Conservation (phyloP, 2,888 invertebrate genomes). For the Eupithecia centaureata region DNA sequence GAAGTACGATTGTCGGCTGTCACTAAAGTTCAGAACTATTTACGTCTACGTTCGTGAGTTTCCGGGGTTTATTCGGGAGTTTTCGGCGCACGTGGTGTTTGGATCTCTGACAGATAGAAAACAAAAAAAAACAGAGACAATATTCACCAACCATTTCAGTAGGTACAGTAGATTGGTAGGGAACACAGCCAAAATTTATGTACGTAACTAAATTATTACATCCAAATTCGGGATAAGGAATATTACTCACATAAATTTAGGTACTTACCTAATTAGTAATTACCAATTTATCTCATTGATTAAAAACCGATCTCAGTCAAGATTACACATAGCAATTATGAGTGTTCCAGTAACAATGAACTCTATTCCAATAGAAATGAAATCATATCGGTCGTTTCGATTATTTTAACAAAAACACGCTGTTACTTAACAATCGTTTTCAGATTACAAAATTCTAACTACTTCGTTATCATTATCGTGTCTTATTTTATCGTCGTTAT, state of each 20-base stretch:
- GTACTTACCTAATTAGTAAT: background rate
- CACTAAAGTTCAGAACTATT: slow-evolving; percentile 72
- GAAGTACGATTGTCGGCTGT: slow-evolving; percentile 58
- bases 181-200: too few species aligned
- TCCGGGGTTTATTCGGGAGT: slow-evolving; percentile 61
- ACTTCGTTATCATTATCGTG: slow-evolving; percentile 10
- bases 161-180: background rate
- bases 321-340: background rate
- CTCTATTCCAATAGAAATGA: background rate
- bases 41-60: slow-evolving; percentile 65
- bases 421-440: background rate
- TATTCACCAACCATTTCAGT: background rate
- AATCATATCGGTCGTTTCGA: background rate
- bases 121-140: background rate
- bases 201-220: background rate
- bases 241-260: background rate
- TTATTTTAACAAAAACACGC: background rate
- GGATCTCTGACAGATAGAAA: slow-evolving; percentile 55
- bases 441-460: background rate
- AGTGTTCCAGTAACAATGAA: background rate
- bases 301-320: background rate
- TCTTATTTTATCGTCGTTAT: slow-evolving; percentile 22
- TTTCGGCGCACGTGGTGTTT: slow-evolving; percentile 72
- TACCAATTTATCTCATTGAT: background rate
- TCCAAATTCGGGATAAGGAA: background rate